Evolutionary conservation across 1,140 invertebrate species (phyloP).

Genomic region (Brachionus manjavacas): DNA sequence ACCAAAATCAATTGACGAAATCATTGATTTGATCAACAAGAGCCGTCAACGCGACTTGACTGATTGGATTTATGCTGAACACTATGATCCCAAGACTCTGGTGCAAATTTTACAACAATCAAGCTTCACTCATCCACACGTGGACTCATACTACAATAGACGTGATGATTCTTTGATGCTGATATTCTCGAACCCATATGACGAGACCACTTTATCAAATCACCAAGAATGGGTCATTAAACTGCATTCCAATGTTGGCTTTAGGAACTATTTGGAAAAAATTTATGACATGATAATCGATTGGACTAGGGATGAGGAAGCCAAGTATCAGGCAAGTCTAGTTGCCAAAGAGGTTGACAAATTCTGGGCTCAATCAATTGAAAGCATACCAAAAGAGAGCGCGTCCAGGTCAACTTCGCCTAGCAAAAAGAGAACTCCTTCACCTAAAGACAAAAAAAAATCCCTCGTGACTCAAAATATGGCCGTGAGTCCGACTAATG

Average conservation of each 20-base stretch:
- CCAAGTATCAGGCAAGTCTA: conserved; percentile 52
- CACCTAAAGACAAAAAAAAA: conserved; percentile 42
- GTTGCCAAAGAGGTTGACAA: conserved; percentile 51
- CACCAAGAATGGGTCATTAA: conserved; percentile 52
- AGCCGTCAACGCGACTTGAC: conserved; percentile 52
- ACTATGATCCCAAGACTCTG: conserved; percentile 52
- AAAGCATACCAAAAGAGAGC: conserved; percentile 43
- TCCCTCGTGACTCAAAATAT: conserved; percentile 31
- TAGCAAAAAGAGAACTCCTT: conserved; percentile 2
- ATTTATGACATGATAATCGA: conserved; percentile 50
- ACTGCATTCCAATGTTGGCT: conserved; percentile 56
- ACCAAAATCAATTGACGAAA: conserved; percentile 35
- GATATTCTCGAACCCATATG: conserved; percentile 54
- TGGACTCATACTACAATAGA: conserved; percentile 55
- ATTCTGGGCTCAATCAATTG: conserved; percentile 45
- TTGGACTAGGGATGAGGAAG: conserved; percentile 54
- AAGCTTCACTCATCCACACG: conserved; percentile 49
- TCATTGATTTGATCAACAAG: conserved; percentile 50
- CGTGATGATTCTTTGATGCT: conserved; percentile 53
- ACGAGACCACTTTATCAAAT: conserved; percentile 49
- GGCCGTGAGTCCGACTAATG: conserved; percentile 44
- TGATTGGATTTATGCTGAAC: conserved; percentile 56
- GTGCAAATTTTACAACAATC: conserved; percentile 54
- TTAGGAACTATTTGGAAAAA: conserved; percentile 57
- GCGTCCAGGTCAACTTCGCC: not conserved